Evolutionary conservation across 2,888 invertebrate species (phyloP).

Genomic region (Hypena proboscidalis): DNA sequence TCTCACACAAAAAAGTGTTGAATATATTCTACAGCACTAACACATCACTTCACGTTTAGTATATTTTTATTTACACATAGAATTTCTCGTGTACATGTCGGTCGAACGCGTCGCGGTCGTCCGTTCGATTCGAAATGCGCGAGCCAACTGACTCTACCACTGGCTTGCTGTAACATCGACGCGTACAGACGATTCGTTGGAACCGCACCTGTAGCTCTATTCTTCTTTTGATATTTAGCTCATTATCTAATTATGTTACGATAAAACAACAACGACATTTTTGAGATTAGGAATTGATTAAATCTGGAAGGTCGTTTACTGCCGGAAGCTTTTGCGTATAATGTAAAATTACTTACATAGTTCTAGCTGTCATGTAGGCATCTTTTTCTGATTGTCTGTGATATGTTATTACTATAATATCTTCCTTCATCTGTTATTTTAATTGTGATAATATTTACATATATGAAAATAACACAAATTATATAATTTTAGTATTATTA

Average conservation of each 20-base stretch:
- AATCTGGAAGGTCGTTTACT: too few species aligned
- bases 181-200: constrained; percentile 10
- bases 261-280: constrained; percentile 19
- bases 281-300: too few species aligned
- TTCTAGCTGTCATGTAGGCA: too few species aligned
- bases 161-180: constrained; percentile 19
- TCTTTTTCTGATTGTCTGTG: too few species aligned
- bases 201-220: constrained; percentile 53
- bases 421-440: too few species aligned
- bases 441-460: too few species aligned
- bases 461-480: too few species aligned
- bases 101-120: constrained; percentile 32
- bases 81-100: constrained; percentile 32
- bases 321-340: too few species aligned
- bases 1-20: constrained; percentile 31
- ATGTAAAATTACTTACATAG: too few species aligned
- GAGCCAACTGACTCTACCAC: constrained; percentile 45
- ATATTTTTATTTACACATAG: constrained; percentile 36
- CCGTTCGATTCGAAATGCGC: constrained; percentile 38
- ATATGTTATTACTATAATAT: too few species aligned
- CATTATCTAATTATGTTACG: constrained; percentile 29
- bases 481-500: too few species aligned
- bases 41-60: constrained; percentile 49
- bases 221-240: constrained; percentile 26
- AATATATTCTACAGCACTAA: constrained; percentile 26